Percentiles rank a stretch among this genome's conserved stretches.
These are phyloP conservation scores for Rhabdomys pumilio DNA, from an alignment of 2,797 vertebrate genomes.

Conservation along the genomic window DNA sequence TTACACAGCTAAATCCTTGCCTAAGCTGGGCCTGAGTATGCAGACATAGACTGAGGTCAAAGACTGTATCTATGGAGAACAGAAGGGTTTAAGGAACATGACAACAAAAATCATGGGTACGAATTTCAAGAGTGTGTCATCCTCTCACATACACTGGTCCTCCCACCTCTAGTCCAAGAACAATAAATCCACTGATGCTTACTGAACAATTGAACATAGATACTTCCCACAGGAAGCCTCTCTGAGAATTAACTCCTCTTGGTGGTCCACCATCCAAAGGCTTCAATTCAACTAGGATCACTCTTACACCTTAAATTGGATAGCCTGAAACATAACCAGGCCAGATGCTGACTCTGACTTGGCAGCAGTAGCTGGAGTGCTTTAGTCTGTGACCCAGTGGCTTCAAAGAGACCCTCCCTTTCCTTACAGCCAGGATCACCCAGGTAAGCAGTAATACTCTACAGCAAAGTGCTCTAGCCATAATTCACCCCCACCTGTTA, in stretches of 20 bases:
- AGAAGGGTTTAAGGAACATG: slow-evolving; percentile 59
- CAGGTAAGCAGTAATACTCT: neutral
- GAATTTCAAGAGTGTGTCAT: neutral
- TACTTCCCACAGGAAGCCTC: slow-evolving; percentile 57
- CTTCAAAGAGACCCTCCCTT: slow-evolving; percentile 30
- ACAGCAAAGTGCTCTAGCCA: neutral
- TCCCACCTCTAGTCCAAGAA: slow-evolving; percentile 63
- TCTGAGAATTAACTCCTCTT: slow-evolving; percentile 52
- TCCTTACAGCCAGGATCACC: neutral
- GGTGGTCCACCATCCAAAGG: slow-evolving; percentile 34
- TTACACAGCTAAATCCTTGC: slow-evolving; percentile 49
- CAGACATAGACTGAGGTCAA: slow-evolving; percentile 47
- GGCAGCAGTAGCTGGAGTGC: slow-evolving; percentile 12
- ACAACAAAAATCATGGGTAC: slow-evolving; percentile 12
- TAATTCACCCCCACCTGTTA: slow-evolving; percentile 1
- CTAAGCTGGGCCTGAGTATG: slow-evolving; percentile 47
- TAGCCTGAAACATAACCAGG: slow-evolving; percentile 27
- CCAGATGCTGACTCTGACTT: slow-evolving; percentile 38
- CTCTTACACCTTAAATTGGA: neutral
- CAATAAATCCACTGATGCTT: slow-evolving; percentile 69
- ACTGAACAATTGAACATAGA: slow-evolving; percentile 67
- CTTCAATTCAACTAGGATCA: slow-evolving; percentile 66
- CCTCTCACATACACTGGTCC: slow-evolving; percentile 24
- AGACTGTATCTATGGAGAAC: slow-evolving; percentile 56
- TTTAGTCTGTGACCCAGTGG: neutral